Evolutionary conservation across 2,797 vertebrate genomes (phyloP).

Genomic region (Sebastes goodei): DNA sequence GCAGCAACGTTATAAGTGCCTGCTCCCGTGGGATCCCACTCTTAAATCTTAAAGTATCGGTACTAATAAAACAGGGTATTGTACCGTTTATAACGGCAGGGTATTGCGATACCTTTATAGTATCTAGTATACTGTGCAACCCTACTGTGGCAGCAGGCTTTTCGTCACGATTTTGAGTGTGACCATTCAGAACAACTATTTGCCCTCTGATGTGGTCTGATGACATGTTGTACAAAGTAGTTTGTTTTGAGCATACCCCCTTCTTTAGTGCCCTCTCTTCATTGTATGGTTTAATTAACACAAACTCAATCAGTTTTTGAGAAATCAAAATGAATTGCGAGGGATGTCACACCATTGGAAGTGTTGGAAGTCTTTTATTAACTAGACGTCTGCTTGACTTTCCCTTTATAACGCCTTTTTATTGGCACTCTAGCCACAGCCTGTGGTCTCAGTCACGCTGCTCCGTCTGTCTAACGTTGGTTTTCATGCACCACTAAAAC

Average conservation of each 20-base stretch:
- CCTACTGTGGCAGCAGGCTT: neutral
- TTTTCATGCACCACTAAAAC: slow-evolving; percentile 68
- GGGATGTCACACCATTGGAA: slow-evolving; percentile 6
- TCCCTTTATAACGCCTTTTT: slow-evolving; percentile 60
- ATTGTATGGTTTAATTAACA: slow-evolving; percentile 36
- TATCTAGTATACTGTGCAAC: no score
- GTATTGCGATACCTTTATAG: no score
- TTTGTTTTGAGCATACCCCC: neutral
- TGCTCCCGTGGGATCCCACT: no score
- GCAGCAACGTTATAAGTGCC: no score
- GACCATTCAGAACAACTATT: neutral
- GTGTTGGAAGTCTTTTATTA: slow-evolving; percentile 60
- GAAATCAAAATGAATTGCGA: slow-evolving; percentile 30
- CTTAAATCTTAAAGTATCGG: no score
- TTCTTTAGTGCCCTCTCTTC: slow-evolving; percentile 5
- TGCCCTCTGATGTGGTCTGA: slow-evolving; percentile 8
- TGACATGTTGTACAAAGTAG: neutral
- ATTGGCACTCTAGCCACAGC: slow-evolving; percentile 58
- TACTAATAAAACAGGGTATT: no score
- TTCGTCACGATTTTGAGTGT: neutral
- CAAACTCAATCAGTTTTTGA: slow-evolving; percentile 10
- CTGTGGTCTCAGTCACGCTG: slow-evolving; percentile 63
- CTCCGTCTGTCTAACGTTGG: slow-evolving; percentile 51
- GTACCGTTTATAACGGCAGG: no score
- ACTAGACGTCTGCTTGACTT: slow-evolving; percentile 54